Conservation (phyloP, 2,797 vertebrate genomes). For the Echiichthys vipera region DNA sequence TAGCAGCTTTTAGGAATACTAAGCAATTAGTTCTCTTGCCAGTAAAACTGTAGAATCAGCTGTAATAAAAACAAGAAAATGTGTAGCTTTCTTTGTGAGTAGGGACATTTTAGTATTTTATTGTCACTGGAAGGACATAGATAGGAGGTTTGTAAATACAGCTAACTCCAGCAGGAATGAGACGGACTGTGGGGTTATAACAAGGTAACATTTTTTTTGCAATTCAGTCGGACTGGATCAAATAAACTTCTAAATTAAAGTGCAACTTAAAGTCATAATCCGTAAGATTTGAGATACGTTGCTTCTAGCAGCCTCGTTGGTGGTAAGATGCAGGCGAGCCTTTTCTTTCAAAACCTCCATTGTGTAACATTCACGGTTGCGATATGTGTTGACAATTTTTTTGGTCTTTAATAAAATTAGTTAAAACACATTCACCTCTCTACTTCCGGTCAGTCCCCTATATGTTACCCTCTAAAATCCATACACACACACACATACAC, state of each 20-base stretch:
- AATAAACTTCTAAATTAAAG: neutral
- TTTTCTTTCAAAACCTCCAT: too few relatives aligned
- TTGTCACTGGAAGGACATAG: neutral
- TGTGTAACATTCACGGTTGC: too few relatives aligned
- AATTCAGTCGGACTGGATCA: neutral
- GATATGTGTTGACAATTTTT: too few relatives aligned
- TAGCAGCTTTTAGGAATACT: constrained; percentile 26
- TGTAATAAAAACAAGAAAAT: constrained; percentile 26
- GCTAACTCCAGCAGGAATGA: neutral
- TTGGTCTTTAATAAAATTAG: too few relatives aligned
- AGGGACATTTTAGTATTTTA: neutral
- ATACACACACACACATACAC: too few relatives aligned
- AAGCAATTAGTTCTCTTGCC: constrained; percentile 24
- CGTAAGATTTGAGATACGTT: too few relatives aligned
- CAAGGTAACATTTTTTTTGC: neutral
- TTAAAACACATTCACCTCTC: too few relatives aligned
- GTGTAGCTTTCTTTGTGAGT: neutral
- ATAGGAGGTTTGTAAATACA: constrained; percentile 1
- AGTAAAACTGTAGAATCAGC: constrained; percentile 26
- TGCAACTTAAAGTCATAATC: too few relatives aligned
- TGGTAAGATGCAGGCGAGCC: too few relatives aligned
- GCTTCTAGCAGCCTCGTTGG: too few relatives aligned
- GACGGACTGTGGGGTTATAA: neutral
- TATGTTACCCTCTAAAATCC: too few relatives aligned
- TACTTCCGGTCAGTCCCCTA: too few relatives aligned